Percentiles rank a stretch among this genome's conserved stretches.
Evolutionary conservation across 2,113 vertebrate genomes (phyloP).

Genomic region (Noturus placidus): DNA sequence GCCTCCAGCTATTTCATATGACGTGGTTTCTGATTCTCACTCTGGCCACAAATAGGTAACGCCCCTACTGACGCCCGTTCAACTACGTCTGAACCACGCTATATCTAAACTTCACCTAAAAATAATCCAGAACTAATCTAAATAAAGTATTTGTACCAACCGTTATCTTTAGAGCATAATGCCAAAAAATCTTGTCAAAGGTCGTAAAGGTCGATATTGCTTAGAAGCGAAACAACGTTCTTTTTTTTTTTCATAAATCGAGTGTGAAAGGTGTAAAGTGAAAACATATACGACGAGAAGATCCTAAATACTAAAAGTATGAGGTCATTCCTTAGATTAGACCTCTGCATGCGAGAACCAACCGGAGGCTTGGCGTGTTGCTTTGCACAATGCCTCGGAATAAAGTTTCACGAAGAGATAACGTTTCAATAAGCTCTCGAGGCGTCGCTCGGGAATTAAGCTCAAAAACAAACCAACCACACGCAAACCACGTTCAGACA

Average conservation of each 20-base stretch:
- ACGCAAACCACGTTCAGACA: neutral
- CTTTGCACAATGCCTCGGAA: conserved; percentile 6
- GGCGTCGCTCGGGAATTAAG: neutral
- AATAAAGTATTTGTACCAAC: neutral
- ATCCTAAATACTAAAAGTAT: too few species aligned
- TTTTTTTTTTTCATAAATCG: too few species aligned
- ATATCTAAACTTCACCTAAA: neutral
- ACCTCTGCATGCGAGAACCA: neutral
- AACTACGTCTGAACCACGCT: neutral
- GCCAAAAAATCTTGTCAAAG: neutral
- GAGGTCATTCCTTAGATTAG: neutral
- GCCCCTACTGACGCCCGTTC: neutral
- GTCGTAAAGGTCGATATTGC: neutral
- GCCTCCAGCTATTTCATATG: neutral
- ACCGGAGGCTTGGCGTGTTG: neutral
- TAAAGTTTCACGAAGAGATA: neutral
- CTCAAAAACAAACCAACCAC: conserved; percentile 3
- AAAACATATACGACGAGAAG: too few species aligned
- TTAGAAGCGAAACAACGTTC: neutral
- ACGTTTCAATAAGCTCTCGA: conserved; percentile 3
- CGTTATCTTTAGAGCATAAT: neutral
- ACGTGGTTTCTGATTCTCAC: neutral
- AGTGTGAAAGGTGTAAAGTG: neutral
- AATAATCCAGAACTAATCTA: neutral
- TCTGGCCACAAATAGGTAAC: neutral